These are phyloP conservation scores for Aphidius colemani DNA, from an alignment of 2,888 invertebrate species.

Conservation along the genomic window DNA sequence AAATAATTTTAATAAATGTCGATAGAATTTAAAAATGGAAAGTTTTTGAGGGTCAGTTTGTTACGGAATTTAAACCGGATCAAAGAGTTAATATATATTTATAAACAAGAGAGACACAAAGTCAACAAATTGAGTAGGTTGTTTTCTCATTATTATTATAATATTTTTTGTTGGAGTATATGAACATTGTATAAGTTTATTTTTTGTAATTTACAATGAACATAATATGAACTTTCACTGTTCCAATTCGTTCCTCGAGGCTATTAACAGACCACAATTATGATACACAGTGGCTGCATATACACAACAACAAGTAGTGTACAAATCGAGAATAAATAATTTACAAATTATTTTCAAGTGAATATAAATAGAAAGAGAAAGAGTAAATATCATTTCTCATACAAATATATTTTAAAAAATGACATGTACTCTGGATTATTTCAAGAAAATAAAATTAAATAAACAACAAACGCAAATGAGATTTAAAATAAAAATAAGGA, in stretches of 20 bases:
- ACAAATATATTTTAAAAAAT: no score
- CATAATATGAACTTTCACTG: conserved; percentile 20
- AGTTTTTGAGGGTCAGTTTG: not conserved
- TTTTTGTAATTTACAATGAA: conserved; percentile 2
- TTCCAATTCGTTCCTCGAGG: conserved; percentile 34
- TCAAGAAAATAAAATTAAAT: no score
- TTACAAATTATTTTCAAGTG: no score
- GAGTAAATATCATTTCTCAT: no score
- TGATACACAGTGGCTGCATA: conserved; percentile 8
- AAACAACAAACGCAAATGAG: no score
- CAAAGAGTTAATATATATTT: conserved; percentile 31
- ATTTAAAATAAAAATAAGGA: no score
- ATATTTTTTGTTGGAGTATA: no score
- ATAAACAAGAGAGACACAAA: not conserved
- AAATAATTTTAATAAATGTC: not conserved
- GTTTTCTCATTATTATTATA: not conserved
- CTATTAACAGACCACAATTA: conserved; percentile 28
- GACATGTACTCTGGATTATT: no score
- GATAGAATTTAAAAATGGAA: conserved; percentile 12
- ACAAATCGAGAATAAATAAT: no score
- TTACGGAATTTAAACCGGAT: conserved; percentile 34
- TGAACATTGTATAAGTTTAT: conserved; percentile 7
- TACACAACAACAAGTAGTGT: no score
- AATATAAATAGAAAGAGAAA: no score
- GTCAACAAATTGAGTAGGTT: conserved; percentile 14